A percentile compares a stretch with the other conserved stretches of the same genome.
These are phyloP conservation scores for Saguinus imperator DNA, from an alignment of 2,113 vertebrate genomes.

Conservation along the genomic window DNA sequence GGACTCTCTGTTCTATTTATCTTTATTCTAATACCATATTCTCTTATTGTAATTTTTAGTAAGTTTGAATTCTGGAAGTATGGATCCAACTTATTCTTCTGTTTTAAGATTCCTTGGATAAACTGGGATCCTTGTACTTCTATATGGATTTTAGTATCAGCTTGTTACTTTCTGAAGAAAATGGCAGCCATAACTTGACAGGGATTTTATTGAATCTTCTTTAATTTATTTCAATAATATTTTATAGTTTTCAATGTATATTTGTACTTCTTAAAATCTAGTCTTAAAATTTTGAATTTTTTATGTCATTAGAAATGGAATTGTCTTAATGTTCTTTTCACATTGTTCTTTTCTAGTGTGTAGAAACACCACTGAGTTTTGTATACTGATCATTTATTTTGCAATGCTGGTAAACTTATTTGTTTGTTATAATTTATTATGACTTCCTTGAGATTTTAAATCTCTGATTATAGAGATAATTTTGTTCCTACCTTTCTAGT, in stretches of 20 bases:
- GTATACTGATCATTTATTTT: neutral
- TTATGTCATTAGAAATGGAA: neutral
- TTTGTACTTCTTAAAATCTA: neutral
- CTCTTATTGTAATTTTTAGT: neutral
- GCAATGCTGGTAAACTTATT: neutral
- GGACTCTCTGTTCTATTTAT: neutral
- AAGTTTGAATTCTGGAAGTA: neutral
- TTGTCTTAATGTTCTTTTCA: neutral
- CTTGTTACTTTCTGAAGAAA: neutral
- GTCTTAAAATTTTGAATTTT: neutral
- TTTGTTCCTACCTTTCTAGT: neutral
- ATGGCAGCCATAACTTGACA: neutral
- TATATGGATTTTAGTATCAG: neutral
- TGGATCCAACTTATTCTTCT: neutral
- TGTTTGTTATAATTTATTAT: neutral
- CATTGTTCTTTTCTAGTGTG: neutral
- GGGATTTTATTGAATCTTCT: neutral
- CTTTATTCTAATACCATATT: neutral
- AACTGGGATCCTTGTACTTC: neutral
- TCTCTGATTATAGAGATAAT: neutral
- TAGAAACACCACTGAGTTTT: neutral
- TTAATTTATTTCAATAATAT: neutral
- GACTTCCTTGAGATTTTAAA: neutral
- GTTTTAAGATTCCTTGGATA: neutral
- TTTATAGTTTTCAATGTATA: neutral